These are phyloP conservation scores for Dolichotis patagonum DNA, from an alignment of 2,113 vertebrate genomes.

Conservation along the genomic window DNA sequence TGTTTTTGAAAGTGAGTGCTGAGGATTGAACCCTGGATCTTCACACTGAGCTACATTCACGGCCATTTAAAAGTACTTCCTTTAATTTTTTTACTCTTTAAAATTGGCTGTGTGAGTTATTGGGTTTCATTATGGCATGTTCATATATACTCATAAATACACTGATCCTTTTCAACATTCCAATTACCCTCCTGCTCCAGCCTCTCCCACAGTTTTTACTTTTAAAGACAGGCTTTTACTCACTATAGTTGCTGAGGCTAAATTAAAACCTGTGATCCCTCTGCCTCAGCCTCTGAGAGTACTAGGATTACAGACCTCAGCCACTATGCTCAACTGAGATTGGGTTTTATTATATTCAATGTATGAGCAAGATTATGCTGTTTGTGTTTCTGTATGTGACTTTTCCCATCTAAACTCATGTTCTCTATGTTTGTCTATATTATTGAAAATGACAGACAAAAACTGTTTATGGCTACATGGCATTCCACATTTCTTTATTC, in stretches of 20 bases:
- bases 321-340: background rate
- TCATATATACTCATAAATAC: background rate
- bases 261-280: background rate
- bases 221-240: background rate
- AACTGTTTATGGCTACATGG: background rate
- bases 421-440: background rate
- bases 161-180: background rate
- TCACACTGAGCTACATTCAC: background rate
- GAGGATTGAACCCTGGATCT: background rate
- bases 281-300: background rate
- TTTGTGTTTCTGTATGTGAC: background rate
- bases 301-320: background rate
- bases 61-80: background rate
- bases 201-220: background rate
- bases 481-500: background rate
- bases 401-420: background rate
- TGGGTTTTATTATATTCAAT: background rate
- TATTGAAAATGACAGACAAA: background rate
- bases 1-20: background rate
- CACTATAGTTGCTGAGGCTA: background rate
- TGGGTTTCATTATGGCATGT: background rate
- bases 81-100: background rate
- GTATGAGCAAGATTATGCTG: background rate
- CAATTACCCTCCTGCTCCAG: too few species aligned
- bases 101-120: background rate